Evolutionary conservation across 2,113 vertebrate genomes (phyloP), one percentile per base, ranked within the genome.

Genomic region (Ailuropoda melanoleuca): DNA sequence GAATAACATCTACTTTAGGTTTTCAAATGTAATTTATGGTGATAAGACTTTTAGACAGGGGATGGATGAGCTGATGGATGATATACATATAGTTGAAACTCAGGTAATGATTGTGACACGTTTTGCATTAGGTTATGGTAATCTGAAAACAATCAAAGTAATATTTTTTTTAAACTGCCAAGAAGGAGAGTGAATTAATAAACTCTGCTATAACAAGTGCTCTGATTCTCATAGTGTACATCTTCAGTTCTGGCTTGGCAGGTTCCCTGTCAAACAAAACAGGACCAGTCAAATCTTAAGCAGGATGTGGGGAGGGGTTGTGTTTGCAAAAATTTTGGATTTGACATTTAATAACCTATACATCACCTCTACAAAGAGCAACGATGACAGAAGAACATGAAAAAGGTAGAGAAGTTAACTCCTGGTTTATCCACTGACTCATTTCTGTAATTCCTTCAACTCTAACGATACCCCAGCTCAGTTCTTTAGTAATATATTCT

Each of bases 11-110:
- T 97, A 90, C 82, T 97, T 98, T 98, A 98, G 93, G 31, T 78
- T 98, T 98, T 98, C 72, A 93, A 97, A 29, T 90, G 62, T 97
- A 98, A 98, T 97, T 98, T 98, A 97, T 96, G 60, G 82, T 95
- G 88, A 98, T 90, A 98, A 93, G 90, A 97, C 50, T 85, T 97
- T 89, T 90, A 97, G 66, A 95, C 92, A 98, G 56, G 24, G 95
- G 37, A 72, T 97, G 50, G 96, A 64, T 97, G 78, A 96, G 93
- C 97, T 96, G 93, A 97, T 97, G 74, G 86, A 96, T 97, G 31
- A 97, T 95, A 93, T 97, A 97, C 70, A 82, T 93, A 34, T 37
- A 62, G 48, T 64, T 78, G 88, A 92, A 56, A 37, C 80, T 98
- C 90, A 97, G 83, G 87, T 94, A 98, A 97, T 98, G 89, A 92